Conservation (phyloP, 2,113 vertebrate genomes). For the Mesitornis unicolor region DNA sequence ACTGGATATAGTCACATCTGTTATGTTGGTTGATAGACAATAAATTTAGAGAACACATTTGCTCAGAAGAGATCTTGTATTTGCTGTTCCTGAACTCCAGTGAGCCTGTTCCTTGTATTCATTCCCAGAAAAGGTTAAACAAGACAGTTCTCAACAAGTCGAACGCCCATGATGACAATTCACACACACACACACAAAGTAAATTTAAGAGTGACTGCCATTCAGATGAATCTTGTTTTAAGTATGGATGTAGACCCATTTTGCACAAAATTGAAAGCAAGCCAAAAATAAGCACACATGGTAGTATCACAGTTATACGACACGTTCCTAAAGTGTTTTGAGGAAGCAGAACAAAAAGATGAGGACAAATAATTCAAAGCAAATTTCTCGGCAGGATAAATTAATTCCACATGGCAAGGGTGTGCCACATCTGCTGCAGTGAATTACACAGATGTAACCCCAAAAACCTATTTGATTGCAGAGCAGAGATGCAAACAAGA, state of each 20-base stretch:
- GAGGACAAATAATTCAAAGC: neutral
- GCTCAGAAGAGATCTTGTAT: neutral
- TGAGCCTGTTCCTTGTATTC: neutral
- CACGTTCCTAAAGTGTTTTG: accelerated
- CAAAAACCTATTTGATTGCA: neutral
- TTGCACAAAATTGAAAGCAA: neutral
- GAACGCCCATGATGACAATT: neutral
- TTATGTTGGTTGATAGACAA: neutral
- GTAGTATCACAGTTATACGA: neutral
- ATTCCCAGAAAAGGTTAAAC: conserved; percentile 17
- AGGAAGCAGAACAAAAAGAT: neutral
- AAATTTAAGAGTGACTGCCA: neutral
- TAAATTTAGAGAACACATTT: conserved; percentile 17
- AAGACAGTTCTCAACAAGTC: neutral
- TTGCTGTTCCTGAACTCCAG: neutral
- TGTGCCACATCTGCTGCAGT: neutral
- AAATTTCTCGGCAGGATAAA: neutral
- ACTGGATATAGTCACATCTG: neutral
- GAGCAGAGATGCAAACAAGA: neutral
- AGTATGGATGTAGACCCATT: neutral
- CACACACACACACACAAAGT: neutral
- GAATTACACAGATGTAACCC: neutral
- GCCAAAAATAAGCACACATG: neutral
- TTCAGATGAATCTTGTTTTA: neutral
- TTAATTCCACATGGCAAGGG: neutral